A percentile compares a stretch with the other conserved stretches of the same genome.
Evolutionary conservation across 2,888 invertebrate species (phyloP).

Genomic region (Drosophila emarginata): DNA sequence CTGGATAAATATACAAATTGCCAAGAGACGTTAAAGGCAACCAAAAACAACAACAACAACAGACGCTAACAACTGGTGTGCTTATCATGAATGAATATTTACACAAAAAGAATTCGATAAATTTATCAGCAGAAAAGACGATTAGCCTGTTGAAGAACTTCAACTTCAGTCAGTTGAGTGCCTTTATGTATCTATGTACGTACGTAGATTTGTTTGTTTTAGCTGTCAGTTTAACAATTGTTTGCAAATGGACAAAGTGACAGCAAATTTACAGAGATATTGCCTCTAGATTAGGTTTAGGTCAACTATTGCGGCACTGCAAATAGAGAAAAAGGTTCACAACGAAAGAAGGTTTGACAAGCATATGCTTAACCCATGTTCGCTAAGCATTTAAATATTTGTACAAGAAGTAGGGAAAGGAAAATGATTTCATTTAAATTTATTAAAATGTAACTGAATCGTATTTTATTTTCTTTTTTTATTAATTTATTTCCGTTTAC

Average conservation of each 20-base stretch:
- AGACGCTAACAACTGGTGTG: slow-evolving; percentile 50
- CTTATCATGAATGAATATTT: slow-evolving; percentile 63
- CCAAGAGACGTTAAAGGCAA: neutral
- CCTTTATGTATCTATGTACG: neutral
- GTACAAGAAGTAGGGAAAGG: too few relatives aligned
- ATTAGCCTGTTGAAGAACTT: slow-evolving; percentile 24
- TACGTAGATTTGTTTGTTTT: neutral
- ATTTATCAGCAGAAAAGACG: slow-evolving; percentile 53
- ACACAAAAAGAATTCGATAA: slow-evolving; percentile 54
- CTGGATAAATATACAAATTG: slow-evolving; percentile 60
- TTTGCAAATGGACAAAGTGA: neutral
- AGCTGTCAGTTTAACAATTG: neutral
- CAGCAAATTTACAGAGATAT: neutral
- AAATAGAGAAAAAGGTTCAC: neutral
- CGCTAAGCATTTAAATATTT: neutral
- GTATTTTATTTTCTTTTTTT: too few relatives aligned
- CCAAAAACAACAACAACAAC: slow-evolving; percentile 8
- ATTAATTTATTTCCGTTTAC: too few relatives aligned
- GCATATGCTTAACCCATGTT: neutral
- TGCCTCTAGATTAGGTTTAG: slow-evolving; percentile 2
- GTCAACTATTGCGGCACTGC: neutral
- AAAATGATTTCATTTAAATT: too few relatives aligned
- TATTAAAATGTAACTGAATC: neutral
- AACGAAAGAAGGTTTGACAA: neutral
- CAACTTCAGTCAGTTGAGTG: neutral